Conservation (phyloP, 2,113 vertebrate species). For the Alethe diademata region DNA sequence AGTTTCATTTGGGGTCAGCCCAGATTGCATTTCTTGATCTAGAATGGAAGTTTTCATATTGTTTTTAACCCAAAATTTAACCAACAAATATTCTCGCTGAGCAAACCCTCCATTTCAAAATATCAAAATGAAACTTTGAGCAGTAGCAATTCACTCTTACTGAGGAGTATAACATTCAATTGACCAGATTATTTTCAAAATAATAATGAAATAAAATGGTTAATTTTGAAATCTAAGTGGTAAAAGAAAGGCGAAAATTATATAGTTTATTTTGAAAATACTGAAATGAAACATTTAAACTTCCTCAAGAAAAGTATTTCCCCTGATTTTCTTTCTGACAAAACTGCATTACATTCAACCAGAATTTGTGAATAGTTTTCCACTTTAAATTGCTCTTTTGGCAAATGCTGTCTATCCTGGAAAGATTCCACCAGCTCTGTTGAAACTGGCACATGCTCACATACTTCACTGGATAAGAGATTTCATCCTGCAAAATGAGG, state of each 20-base stretch:
- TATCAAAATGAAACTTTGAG: background rate
- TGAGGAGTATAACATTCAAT: background rate
- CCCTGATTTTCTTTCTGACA: conserved; percentile 15
- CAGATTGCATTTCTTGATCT: background rate
- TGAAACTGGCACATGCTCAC: conserved; percentile 55
- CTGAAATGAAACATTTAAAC: background rate
- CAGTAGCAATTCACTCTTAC: background rate
- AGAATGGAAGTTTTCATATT: background rate
- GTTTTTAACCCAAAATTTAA: background rate
- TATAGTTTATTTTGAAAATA: background rate
- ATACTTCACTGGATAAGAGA: conserved; percentile 45
- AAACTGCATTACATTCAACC: conserved; percentile 20
- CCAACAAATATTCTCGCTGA: background rate
- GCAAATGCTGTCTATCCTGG: conserved; percentile 36
- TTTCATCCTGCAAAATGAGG: conserved; percentile 40
- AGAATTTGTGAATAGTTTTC: conserved; percentile 48
- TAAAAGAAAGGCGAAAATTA: background rate
- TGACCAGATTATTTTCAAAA: background rate
- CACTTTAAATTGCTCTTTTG: conserved; percentile 52
- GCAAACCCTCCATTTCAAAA: background rate
- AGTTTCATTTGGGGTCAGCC: background rate
- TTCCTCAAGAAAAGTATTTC: background rate
- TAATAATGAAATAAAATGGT: background rate
- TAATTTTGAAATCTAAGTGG: background rate
- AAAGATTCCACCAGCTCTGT: conserved; percentile 49